A percentile compares a stretch with the other conserved stretches of the same genome.
Conservation (phyloP, 2,797 vertebrate species). For the Periophthalmus magnuspinnatus region DNA sequence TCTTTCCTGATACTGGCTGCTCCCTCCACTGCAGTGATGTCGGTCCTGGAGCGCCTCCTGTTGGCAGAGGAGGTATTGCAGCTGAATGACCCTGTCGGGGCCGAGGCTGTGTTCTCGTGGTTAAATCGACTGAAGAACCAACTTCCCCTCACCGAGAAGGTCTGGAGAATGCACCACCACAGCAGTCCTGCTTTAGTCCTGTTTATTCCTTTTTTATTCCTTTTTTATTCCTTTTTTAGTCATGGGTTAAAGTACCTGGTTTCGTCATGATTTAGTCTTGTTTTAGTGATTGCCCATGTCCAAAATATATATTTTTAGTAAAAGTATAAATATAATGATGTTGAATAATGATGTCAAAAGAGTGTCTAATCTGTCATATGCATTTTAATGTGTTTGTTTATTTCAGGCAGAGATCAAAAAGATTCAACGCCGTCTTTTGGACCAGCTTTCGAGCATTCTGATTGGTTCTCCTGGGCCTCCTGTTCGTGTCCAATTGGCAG, state of each 20-base stretch:
- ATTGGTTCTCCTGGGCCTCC: constrained; percentile 89
- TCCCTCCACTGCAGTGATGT: constrained; percentile 69
- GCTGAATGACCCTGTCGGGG: constrained; percentile 82
- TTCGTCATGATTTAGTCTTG: too few species aligned
- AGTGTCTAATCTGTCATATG: too few species aligned
- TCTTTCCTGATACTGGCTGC: not conserved
- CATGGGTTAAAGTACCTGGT: too few species aligned
- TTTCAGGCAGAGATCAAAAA: constrained; percentile 36
- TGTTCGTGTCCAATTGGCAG: constrained; percentile 85
- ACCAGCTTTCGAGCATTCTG: constrained; percentile 84
- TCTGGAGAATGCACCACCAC: constrained; percentile 9
- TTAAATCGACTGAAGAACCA: constrained; percentile 83
- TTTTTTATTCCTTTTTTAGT: constrained; percentile 1
- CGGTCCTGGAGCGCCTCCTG: constrained; percentile 84
- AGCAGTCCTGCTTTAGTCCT: not conserved
- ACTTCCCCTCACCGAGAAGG: constrained; percentile 39
- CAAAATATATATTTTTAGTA: too few species aligned
- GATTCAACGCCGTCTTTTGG: constrained; percentile 86
- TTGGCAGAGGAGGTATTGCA: constrained; percentile 80
- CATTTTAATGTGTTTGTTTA: not conserved
- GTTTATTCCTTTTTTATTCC: not conserved
- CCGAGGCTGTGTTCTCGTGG: constrained; percentile 88
- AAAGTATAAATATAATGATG: too few species aligned
- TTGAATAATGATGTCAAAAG: too few species aligned
- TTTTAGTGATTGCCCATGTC: too few species aligned